Conservation (phyloP, 2,888 invertebrate genomes). For the Spodoptera littoralis region DNA sequence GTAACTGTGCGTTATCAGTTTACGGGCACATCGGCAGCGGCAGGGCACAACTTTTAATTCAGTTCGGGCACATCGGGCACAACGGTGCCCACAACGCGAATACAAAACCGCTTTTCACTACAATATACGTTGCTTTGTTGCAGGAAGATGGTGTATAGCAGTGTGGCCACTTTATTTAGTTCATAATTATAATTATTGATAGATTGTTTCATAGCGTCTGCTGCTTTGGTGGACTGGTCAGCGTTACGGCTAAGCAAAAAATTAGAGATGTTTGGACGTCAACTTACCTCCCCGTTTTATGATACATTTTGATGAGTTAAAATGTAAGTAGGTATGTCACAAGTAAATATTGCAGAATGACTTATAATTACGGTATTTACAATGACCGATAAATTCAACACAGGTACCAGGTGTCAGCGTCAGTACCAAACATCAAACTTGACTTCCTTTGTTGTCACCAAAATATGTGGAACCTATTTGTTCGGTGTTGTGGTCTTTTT, state of each 20-base stretch:
- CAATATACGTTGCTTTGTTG: constrained; percentile 32
- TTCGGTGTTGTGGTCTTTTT: constrained; percentile 13
- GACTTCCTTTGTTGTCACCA: constrained; percentile 17
- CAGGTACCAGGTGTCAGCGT: constrained; percentile 1
- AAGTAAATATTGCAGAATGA: too few relatives aligned
- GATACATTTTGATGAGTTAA: too few relatives aligned
- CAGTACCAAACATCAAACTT: constrained; percentile 12
- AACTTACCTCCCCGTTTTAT: too few relatives aligned
- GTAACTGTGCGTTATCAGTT: constrained; percentile 54
- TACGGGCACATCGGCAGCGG: constrained; percentile 41
- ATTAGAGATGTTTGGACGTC: too few relatives aligned
- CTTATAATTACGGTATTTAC: neutral
- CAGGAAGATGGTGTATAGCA: too few relatives aligned
- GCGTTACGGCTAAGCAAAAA: too few relatives aligned
- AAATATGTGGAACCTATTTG: constrained; percentile 28
- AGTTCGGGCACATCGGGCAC: constrained; percentile 44
- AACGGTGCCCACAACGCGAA: constrained; percentile 45
- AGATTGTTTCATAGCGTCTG: too few relatives aligned
- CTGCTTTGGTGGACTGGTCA: too few relatives aligned
- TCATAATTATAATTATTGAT: too few relatives aligned
- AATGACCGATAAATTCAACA: constrained; percentile 11
- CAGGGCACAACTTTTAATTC: constrained; percentile 57
- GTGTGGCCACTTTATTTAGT: too few relatives aligned
- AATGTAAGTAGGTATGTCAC: too few relatives aligned
- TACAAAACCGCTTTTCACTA: constrained; percentile 57